A percentile compares a stretch with the other conserved stretches of the same genome.
phyloP scores from a whole-genome alignment of 2,113 vertebrate species.

The Melanerpes formicivorus region DNA sequence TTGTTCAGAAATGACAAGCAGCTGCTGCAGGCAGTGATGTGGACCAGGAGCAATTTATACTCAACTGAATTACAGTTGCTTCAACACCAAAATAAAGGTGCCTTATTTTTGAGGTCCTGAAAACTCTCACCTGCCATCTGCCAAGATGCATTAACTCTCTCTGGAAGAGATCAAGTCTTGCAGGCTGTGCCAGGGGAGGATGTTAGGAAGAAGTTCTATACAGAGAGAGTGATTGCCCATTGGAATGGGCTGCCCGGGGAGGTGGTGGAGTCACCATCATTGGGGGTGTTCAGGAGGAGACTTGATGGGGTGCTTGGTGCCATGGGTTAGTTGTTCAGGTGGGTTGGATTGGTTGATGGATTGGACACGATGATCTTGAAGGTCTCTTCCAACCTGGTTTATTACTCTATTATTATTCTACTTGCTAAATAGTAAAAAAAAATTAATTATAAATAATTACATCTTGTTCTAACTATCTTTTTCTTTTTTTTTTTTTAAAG shows the following conservation, averaged over 20 bases:
- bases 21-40: background rate
- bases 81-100: background rate
- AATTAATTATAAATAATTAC: background rate
- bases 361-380: too few relatives aligned
- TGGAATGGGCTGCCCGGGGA: too few relatives aligned
- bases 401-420: too few relatives aligned
- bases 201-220: too few relatives aligned
- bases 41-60: background rate
- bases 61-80: background rate
- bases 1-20: background rate
- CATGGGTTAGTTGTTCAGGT: too few relatives aligned
- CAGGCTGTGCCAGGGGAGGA: background rate
- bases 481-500: background rate
- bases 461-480: background rate
- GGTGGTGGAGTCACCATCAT: too few relatives aligned
- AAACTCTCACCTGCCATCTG: background rate
- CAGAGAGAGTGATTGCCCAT: too few relatives aligned
- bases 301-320: too few relatives aligned
- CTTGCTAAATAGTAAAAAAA: fast-evolving
- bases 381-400: too few relatives aligned
- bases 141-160: background rate
- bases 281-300: too few relatives aligned
- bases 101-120: background rate
- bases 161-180: background rate
- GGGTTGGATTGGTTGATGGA: too few relatives aligned